Conservation (phyloP, 2,113 vertebrate species). For the Petrocephalus microphthalmus region DNA sequence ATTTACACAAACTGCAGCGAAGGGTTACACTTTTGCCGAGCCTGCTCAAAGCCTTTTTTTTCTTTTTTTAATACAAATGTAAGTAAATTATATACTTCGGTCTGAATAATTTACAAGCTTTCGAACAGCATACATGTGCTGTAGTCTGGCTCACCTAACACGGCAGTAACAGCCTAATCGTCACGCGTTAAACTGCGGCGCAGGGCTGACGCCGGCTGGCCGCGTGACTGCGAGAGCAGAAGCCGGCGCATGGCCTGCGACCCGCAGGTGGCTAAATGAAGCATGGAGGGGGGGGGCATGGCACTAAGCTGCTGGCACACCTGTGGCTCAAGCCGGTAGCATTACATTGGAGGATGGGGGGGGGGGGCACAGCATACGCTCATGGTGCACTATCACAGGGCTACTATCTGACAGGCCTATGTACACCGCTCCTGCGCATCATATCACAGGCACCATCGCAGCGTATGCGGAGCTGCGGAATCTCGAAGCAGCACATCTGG, state of each 20-base stretch:
- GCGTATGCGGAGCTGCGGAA: neutral
- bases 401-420: neutral
- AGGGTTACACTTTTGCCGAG: conserved; percentile 79
- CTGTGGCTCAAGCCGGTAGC: conserved; percentile 30
- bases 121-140: conserved; percentile 67
- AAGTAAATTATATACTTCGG: conserved; percentile 60
- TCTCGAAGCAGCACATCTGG: neutral
- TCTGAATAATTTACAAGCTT: conserved; percentile 69
- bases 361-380: neutral
- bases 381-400: neutral
- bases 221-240: conserved; percentile 37
- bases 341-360: conserved; percentile 31
- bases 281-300: conserved; percentile 37
- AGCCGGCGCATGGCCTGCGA: conserved; percentile 33
- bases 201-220: neutral
- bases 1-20: conserved; percentile 53
- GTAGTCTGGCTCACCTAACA: conserved; percentile 55
- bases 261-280: conserved; percentile 45
- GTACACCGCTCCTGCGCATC: neutral
- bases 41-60: conserved; percentile 82
- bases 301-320: conserved; percentile 36
- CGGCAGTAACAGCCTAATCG: conserved; percentile 70
- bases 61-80: conserved; percentile 64
- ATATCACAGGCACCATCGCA: neutral
- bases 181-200: conserved; percentile 54